Percentiles rank a stretch among this genome's conserved stretches.
phyloP scores from a whole-genome alignment of 2,888 invertebrate genomes.

The Trachelus iudaicus region DNA sequence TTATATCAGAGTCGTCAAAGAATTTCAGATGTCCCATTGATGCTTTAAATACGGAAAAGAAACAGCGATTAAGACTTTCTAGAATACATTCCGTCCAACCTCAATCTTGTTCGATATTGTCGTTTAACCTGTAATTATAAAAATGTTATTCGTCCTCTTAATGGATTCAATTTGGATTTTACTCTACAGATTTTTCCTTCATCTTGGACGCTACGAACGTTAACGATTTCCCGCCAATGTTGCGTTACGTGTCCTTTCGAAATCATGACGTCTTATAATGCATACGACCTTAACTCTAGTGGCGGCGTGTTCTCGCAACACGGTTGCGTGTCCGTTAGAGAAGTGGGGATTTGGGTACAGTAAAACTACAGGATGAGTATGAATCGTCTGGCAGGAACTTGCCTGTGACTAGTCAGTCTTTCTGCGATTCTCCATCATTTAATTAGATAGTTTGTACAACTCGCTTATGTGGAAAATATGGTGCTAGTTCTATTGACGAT shows the following conservation, averaged over 20 bases:
- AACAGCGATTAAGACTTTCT: neutral
- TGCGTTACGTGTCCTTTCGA: neutral
- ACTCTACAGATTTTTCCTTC: neutral
- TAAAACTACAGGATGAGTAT: neutral
- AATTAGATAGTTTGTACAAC: neutral
- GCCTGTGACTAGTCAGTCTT: neutral
- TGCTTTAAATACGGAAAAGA: conserved; percentile 24
- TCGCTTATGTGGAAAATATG: neutral
- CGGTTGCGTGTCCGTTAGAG: neutral
- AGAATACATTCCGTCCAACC: neutral
- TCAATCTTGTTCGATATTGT: neutral
- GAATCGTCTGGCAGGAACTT: neutral
- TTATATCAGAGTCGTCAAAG: neutral
- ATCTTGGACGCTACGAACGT: neutral
- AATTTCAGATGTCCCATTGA: neutral
- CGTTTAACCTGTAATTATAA: neutral
- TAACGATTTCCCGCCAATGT: neutral
- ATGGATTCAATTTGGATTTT: neutral
- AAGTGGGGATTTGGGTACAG: neutral
- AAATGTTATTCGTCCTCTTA: neutral
- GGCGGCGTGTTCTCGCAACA: neutral
- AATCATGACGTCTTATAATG: neutral
- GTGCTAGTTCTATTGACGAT: neutral
- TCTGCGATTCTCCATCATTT: neutral
- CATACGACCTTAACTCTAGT: neutral